phyloP scores from a whole-genome alignment of 2,888 invertebrate genomes.

The Furcula furcula region DNA sequence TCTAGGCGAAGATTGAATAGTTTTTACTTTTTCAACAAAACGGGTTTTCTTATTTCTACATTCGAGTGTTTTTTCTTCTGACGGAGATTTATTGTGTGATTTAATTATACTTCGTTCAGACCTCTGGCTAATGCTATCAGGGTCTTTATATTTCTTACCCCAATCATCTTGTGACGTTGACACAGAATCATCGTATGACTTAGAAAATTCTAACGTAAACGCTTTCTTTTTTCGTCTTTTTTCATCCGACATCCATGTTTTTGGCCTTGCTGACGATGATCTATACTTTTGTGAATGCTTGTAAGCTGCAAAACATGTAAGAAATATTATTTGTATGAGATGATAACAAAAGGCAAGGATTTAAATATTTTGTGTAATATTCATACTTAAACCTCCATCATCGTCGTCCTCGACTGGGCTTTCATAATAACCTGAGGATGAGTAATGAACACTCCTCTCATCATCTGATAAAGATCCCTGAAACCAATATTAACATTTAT shows the following conservation, averaged over 20 bases:
- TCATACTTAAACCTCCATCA: slow-evolving; percentile 75
- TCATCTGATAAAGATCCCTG: slow-evolving; percentile 85
- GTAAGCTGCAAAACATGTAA: slow-evolving; percentile 53
- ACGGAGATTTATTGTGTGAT: slow-evolving; percentile 56
- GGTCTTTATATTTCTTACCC: slow-evolving; percentile 60
- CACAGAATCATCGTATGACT: slow-evolving; percentile 80
- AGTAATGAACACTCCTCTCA: slow-evolving; percentile 86
- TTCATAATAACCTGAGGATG: slow-evolving; percentile 88
- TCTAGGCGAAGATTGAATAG: slow-evolving; percentile 66
- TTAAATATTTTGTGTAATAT: neutral
- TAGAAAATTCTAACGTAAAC: slow-evolving; percentile 88
- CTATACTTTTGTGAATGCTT: slow-evolving; percentile 77
- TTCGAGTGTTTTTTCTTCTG: slow-evolving; percentile 63
- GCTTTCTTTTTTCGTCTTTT: slow-evolving; percentile 87
- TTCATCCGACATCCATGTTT: slow-evolving; percentile 86
- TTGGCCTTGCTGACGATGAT: slow-evolving; percentile 63
- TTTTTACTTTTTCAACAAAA: slow-evolving; percentile 72
- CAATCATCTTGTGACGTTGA: slow-evolving; percentile 77
- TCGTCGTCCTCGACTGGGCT: slow-evolving; percentile 87
- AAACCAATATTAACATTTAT: slow-evolving; percentile 15
- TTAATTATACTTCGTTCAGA: slow-evolving; percentile 57
- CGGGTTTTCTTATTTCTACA: slow-evolving; percentile 72
- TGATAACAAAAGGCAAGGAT: neutral
- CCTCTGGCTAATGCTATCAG: slow-evolving; percentile 49
- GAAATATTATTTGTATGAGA: neutral